Evolutionary conservation across 1,140 invertebrate genomes (phyloP).

Genomic region (Amphibalanus amphitrite): DNA sequence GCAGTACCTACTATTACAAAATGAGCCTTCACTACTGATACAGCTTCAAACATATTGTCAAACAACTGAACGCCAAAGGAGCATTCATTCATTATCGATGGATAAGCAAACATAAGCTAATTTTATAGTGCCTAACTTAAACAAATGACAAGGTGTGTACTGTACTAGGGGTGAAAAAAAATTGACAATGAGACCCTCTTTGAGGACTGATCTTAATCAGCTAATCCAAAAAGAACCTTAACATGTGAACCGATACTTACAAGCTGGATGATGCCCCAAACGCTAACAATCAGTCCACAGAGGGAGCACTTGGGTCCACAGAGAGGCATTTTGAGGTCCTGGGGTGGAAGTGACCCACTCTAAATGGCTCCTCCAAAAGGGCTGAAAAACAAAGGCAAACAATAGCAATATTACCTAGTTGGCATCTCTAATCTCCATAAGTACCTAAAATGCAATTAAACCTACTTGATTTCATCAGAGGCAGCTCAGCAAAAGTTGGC

Average conservation of each 20-base stretch:
- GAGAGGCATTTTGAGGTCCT: background rate
- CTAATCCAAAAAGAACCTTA: background rate
- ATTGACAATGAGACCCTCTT: background rate
- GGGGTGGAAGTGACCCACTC: too few species aligned
- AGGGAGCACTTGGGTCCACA: background rate
- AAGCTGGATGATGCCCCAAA: background rate
- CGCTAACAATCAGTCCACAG: background rate
- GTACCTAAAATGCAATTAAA: too few species aligned
- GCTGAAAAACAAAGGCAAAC: too few species aligned
- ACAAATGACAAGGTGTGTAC: background rate
- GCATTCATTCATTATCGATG: too few species aligned
- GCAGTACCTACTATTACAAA: background rate
- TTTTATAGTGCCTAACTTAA: background rate
- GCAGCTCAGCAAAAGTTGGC: too few species aligned
- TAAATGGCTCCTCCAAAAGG: too few species aligned
- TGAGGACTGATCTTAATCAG: background rate
- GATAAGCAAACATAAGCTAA: background rate
- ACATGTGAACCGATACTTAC: background rate
- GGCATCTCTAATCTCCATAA: too few species aligned
- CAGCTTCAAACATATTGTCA: background rate
- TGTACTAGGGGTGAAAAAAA: background rate
- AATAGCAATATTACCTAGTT: too few species aligned
- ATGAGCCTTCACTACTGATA: background rate
- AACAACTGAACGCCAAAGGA: background rate
- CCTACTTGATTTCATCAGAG: too few species aligned